Base-by-base conservation (phyloP, 2,888 invertebrate species). In the Dromius quadrimaculatus region DNA sequence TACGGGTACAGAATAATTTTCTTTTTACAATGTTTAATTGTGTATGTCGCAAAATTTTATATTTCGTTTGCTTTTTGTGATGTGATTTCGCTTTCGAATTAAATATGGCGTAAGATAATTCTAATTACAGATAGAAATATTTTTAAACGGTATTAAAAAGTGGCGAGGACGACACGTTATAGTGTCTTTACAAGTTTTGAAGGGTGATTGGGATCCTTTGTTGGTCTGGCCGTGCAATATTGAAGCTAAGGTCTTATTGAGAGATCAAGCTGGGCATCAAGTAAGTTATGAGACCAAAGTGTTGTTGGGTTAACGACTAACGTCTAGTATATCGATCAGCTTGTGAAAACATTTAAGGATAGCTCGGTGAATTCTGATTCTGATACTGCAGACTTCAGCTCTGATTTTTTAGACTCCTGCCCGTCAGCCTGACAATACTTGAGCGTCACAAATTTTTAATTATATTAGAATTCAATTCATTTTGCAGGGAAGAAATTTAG, bases 141-240 rank as follows among this genome's bases (percentile, higher is more conserved):
- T 88, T 77, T 80, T 92, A 20, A 92, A 92, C 79, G 92, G 92
- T 3, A 86, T 90, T 59, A 91, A 92, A 32, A 90, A 89, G 72
- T 92, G 92, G 92, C 89, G 87, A 77, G 91, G 90, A 0, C 85
- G 92, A 0, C 89, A 92, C 78, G 80, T 91, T 57, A 89, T 92
- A 41, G 87, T 90, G 5, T 90, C 90, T 0, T 83, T 92, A 41
- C 87, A 89, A 47, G 87, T 91, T 0, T 83, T 91, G 23, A 85
- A 87, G 1, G 92, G 92, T 0, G 88, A 90, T 28, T 92, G 89
- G 81, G 92, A 92, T 82, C 83, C 89, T 0, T 78, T 92, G 57
- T 81, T 92, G 68, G 84, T 86, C 73, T 92, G 92, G 92, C 92
- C 92, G 0, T 92, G 91, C 76, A 86, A 87, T 72, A 83, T 92